A percentile compares a stretch with the other conserved stretches of the same genome.
Evolutionary conservation across 2,888 invertebrate genomes (phyloP).

Genomic region (Myathropa florea): DNA sequence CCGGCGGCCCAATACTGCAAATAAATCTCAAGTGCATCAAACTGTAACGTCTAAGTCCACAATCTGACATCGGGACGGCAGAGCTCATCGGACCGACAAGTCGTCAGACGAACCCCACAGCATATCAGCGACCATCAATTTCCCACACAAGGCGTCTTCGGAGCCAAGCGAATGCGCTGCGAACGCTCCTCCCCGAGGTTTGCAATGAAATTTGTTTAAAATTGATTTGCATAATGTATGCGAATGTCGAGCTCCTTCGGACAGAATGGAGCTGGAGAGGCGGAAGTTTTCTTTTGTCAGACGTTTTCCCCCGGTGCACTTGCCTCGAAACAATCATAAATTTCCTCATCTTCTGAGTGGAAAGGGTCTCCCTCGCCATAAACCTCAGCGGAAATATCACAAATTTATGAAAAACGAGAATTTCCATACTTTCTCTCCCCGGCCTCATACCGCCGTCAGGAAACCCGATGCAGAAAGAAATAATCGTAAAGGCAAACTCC

Average conservation of each 20-base stretch:
- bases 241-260: neutral
- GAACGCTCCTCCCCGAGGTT: neutral
- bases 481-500: neutral
- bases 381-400: neutral
- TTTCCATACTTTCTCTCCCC: neutral
- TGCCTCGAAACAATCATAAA: neutral
- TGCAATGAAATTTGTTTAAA: neutral
- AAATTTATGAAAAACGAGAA: neutral
- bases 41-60: constrained; percentile 29
- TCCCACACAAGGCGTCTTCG: neutral
- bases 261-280: neutral
- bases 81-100: neutral
- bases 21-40: constrained; percentile 51
- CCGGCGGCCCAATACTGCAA: neutral
- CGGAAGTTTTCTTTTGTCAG: neutral
- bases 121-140: neutral
- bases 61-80: neutral
- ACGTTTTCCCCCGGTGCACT: neutral
- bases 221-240: neutral
- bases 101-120: neutral
- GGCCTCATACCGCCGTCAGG: neutral
- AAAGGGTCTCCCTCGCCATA: neutral
- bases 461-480: neutral
- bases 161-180: too few relatives aligned
- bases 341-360: neutral